These are phyloP conservation scores for Toxotes lorentzi DNA, from an alignment of 2,797 vertebrate species.

Conservation along the genomic window DNA sequence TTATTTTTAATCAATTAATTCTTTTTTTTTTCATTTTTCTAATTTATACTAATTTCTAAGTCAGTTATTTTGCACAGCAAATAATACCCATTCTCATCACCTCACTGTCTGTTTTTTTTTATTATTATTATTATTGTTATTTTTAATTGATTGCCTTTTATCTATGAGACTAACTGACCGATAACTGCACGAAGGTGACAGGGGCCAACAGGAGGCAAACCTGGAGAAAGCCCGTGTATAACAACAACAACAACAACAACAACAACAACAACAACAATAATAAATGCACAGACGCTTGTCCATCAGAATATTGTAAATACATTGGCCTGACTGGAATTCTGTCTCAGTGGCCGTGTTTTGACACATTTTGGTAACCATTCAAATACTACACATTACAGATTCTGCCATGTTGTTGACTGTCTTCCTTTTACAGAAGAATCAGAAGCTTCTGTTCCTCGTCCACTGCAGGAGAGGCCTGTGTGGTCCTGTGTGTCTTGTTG, in stretches of 20 bases:
- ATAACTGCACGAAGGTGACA: background rate
- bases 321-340: background rate
- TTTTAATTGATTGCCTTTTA: too few species aligned
- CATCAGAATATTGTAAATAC: background rate
- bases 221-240: background rate
- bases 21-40: background rate
- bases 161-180: background rate
- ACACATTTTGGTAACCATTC: background rate
- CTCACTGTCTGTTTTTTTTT: background rate
- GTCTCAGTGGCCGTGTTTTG: background rate
- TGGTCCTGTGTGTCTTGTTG: conserved; percentile 66
- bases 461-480: conserved; percentile 43
- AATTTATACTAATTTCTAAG: background rate
- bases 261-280: too few species aligned
- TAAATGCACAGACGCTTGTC: background rate
- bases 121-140: too few species aligned
- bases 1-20: too few species aligned
- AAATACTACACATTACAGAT: background rate
- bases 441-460: conserved; percentile 9
- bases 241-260: too few species aligned
- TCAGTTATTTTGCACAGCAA: background rate
- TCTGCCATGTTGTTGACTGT: background rate
- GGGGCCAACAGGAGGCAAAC: background rate
- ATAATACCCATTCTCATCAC: too few species aligned
- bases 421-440: background rate